phyloP scores from a whole-genome alignment of 2,113 vertebrate genomes.

The Paralichthys olivaceus region DNA sequence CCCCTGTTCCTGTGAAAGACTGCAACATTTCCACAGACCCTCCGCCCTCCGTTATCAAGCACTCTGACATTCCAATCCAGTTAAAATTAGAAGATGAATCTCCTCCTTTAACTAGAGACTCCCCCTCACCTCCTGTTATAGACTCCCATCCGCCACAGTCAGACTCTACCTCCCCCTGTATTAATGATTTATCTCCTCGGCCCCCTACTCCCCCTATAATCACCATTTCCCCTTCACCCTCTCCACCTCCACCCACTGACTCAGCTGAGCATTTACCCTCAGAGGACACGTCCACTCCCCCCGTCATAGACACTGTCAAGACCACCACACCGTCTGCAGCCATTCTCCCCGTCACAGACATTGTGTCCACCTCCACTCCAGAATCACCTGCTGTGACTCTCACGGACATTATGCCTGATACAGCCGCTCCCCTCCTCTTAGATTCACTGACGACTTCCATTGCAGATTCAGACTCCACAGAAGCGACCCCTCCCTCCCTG shows the following conservation, averaged over 20 bases:
- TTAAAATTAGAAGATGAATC: constrained; percentile 52
- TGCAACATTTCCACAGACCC: constrained; percentile 12
- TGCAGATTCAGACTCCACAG: constrained; percentile 53
- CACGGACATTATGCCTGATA: constrained; percentile 52
- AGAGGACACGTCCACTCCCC: constrained; percentile 29
- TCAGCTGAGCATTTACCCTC: constrained; percentile 21
- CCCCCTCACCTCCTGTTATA: constrained; percentile 27
- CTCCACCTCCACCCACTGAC: constrained; percentile 54
- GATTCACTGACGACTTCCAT: constrained; percentile 43
- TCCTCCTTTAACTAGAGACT: constrained; percentile 18
- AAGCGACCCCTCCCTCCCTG: constrained; percentile 38
- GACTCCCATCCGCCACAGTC: constrained; percentile 29
- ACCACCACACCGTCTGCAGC: constrained; percentile 1
- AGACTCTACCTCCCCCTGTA: constrained; percentile 44
- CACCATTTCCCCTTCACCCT: constrained; percentile 18
- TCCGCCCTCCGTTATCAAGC: constrained; percentile 21
- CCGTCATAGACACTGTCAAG: constrained; percentile 18
- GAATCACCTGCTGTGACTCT: constrained; percentile 45
- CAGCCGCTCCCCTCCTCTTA: constrained; percentile 32
- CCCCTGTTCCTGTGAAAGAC: constrained; percentile 30
- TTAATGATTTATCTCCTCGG: constrained; percentile 31
- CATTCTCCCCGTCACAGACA: constrained; percentile 63
- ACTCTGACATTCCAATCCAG: constrained; percentile 37
- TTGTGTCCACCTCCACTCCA: constrained; percentile 35
- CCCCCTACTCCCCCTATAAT: constrained; percentile 11